Evolutionary conservation across 2,797 vertebrate species (phyloP).

Genomic region (Prionace glauca): DNA sequence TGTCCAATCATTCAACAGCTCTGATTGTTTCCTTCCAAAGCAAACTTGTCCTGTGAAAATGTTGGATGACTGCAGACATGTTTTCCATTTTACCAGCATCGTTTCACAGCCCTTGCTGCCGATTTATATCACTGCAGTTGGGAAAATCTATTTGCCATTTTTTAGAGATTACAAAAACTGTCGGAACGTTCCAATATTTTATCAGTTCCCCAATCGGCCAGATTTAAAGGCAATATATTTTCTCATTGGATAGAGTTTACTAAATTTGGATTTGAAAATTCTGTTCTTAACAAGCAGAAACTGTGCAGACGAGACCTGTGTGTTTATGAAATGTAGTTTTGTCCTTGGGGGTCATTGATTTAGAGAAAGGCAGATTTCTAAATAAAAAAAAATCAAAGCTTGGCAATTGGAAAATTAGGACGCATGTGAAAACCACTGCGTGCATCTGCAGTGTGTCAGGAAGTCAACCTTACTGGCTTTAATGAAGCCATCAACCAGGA

Average conservation of each 20-base stretch:
- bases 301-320: not conserved
- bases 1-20: not conserved
- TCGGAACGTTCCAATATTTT: not conserved
- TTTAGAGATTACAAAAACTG: not conserved
- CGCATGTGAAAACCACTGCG: not conserved
- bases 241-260: not conserved
- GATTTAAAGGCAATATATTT: not conserved
- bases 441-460: slow-evolving; percentile 23
- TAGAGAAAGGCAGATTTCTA: not conserved
- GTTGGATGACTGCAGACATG: not conserved
- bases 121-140: not conserved
- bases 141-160: not conserved
- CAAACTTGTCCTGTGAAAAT: not conserved
- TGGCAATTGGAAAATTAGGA: not conserved
- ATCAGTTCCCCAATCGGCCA: not conserved
- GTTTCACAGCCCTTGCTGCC: not conserved
- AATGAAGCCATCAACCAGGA: slow-evolving; percentile 20
- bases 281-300: not conserved
- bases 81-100: not conserved
- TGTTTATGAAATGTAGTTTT: not conserved
- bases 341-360: not conserved
- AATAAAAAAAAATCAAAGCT: not conserved
- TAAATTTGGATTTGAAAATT: not conserved
- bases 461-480: not conserved
- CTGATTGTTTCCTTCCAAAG: not conserved